These are phyloP conservation scores for Lithodes maja DNA, from an alignment of 2,888 invertebrate species.

Conservation along the genomic window DNA sequence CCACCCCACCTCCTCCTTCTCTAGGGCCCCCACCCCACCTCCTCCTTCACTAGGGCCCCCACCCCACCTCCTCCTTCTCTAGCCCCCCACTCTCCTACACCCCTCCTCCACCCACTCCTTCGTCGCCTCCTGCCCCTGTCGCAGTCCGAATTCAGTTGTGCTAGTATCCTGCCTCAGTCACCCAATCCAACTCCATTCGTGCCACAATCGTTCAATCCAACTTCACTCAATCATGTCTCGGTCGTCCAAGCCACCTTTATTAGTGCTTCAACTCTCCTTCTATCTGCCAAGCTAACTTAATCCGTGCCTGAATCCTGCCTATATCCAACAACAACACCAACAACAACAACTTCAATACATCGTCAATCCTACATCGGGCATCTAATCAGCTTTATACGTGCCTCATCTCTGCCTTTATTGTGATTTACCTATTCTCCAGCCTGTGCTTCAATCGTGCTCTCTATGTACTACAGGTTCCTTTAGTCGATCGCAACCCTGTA, in stretches of 20 bases:
- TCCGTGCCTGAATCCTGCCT: not conserved
- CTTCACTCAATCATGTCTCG: not conserved
- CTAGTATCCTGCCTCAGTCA: not conserved
- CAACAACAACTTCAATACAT: too few relatives aligned
- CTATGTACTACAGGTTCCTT: too few relatives aligned
- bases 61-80: constrained; percentile 1
- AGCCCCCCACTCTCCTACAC: not conserved
- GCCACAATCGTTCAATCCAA: not conserved
- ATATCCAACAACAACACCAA: too few relatives aligned
- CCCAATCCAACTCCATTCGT: not conserved
- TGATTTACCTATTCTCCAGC: not conserved
- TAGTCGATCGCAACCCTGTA: too few relatives aligned
- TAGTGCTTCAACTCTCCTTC: not conserved
- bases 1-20: not conserved
- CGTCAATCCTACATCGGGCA: too few relatives aligned
- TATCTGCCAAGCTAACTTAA: not conserved
- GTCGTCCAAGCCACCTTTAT: not conserved
- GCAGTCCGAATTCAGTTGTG: too few relatives aligned
- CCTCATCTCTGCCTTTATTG: not conserved
- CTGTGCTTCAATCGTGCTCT: not conserved
- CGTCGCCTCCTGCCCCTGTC: not conserved
- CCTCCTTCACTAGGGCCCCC: not conserved
- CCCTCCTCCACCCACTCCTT: not conserved
- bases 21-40: not conserved
- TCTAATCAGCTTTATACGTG: not conserved